phyloP scores from a whole-genome alignment of 2,888 invertebrate genomes.

The Polylopha cassiicola region DNA sequence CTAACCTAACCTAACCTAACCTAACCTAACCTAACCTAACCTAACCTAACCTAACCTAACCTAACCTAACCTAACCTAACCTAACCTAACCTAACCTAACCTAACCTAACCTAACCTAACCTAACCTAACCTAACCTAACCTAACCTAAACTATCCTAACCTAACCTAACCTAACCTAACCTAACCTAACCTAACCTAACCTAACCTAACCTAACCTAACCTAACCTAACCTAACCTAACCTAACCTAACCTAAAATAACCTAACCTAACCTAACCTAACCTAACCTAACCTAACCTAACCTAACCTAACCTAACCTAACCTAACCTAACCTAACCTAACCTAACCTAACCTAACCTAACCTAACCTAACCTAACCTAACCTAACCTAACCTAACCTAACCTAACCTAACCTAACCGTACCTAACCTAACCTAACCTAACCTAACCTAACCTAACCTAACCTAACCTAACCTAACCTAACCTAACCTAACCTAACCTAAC shows the following conservation, averaged over 20 bases:
- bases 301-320: conserved; percentile 17
- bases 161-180: conserved; percentile 12
- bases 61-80: conserved; percentile 12
- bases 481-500: conserved; percentile 19
- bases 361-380: conserved; percentile 21
- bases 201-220: conserved; percentile 11
- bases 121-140: conserved; percentile 12
- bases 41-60: conserved; percentile 14
- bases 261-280: conserved; percentile 3
- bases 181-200: conserved; percentile 12
- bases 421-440: conserved; percentile 15
- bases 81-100: conserved; percentile 12
- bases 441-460: conserved; percentile 12
- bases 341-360: conserved; percentile 16
- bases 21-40: conserved; percentile 12
- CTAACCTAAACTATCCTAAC: conserved; percentile 10
- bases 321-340: conserved; percentile 15
- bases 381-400: conserved; percentile 18
- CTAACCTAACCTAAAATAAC: conserved; percentile 9
- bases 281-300: conserved; percentile 11
- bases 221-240: conserved; percentile 12
- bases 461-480: conserved; percentile 12
- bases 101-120: conserved; percentile 12
- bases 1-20: conserved; percentile 16
- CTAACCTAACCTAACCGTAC: conserved; percentile 20